Evolutionary conservation across 2,113 vertebrate species (phyloP), one percentile per base, ranked within the genome.

Genomic region (Seriola quinqueradiata): DNA sequence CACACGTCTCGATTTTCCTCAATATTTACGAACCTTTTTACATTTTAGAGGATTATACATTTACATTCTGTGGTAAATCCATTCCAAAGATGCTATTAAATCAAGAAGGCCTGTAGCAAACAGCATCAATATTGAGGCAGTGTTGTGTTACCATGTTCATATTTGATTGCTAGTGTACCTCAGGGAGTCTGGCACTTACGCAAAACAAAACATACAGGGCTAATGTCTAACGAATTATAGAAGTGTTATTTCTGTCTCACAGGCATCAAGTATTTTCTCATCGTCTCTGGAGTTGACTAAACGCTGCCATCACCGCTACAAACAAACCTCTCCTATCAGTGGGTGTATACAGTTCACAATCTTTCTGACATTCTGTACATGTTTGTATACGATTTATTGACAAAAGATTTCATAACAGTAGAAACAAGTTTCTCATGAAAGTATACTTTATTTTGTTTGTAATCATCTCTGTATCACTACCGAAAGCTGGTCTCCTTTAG

Each of bases 201-300:
- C 78, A 84, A 88, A 87, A 85, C 85, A 85, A 86, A 87, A 86
- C 80, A 82, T 17, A 67, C 55, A 59, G 58, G 6, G 66, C 70
- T 86, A 67, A 81, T 65, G 84, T 87, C 75, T 77, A 70, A 68
- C 70, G 0, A 89, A 89, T 86, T 84, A 90, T 82, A 81, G 64
- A 80, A 84, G 75, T 66, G 74, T 1, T 79, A 36, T 74, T 32
- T 69, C 23, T 36, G 34, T 77, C 44, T 79, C 64, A 16, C 58
- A 25, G 60, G 44, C 3, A 14, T 28, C 17, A 19, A 44, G 6
- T 52, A 17, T 74, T 84, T 61, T 68, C 1, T 61, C 36, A 76
- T 75, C 52, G 64, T 70, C 59, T 52, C 25, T 50, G 69, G 55
- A 52, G 69, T 16, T 28, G 40, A 87, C 54, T 34, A 17, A 75